phyloP scores from a whole-genome alignment of 2,888 invertebrate species.

The Leptothorax acervorum region DNA sequence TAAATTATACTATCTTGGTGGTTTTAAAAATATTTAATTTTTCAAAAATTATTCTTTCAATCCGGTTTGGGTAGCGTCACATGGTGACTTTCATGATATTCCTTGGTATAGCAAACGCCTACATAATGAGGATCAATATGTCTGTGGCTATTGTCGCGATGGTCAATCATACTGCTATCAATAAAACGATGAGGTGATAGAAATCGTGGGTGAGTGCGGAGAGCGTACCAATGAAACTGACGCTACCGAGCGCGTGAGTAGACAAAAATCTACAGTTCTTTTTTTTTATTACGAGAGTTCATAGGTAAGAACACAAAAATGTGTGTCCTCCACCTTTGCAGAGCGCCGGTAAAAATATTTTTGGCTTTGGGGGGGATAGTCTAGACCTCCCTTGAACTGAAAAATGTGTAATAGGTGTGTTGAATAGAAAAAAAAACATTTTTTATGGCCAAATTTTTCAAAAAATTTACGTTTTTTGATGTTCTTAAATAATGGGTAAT shows the following conservation, averaged over 20 bases:
- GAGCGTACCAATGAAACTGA: neutral
- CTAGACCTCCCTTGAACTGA: too few relatives aligned
- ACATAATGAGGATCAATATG: slow-evolving; percentile 94
- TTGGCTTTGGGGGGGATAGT: too few relatives aligned
- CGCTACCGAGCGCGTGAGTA: slow-evolving; percentile 54
- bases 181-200: slow-evolving; percentile 84
- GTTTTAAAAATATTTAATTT: too few relatives aligned
- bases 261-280: neutral
- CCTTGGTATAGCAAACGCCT: too few relatives aligned
- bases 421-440: too few relatives aligned
- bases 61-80: slow-evolving; percentile 90
- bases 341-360: slow-evolving; percentile 76
- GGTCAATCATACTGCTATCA: slow-evolving; percentile 92
- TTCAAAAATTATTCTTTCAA: slow-evolving; percentile 86
- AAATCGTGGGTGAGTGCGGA: slow-evolving; percentile 84
- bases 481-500: too few relatives aligned
- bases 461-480: too few relatives aligned
- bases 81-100: too few relatives aligned
- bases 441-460: too few relatives aligned
- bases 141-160: slow-evolving; percentile 96
- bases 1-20: too few relatives aligned
- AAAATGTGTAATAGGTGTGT: too few relatives aligned
- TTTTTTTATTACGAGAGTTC: neutral
- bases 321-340: neutral
- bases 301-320: neutral